These are phyloP conservation scores for Rhabdomys dilectus DNA, from an alignment of 2,113 vertebrate genomes.

Conservation along the genomic window DNA sequence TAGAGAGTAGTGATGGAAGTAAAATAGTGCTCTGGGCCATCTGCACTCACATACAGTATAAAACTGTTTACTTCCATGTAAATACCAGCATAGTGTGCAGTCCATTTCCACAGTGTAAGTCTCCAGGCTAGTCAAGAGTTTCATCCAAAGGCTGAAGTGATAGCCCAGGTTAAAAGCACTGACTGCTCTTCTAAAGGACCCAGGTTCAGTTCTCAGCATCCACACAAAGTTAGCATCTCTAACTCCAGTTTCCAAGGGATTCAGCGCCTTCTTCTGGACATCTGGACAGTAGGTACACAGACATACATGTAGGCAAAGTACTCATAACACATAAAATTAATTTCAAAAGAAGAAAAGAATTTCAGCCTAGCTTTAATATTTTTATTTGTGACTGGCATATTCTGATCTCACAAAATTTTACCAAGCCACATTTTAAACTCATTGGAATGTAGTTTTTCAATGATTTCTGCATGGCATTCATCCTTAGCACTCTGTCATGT, in stretches of 20 bases:
- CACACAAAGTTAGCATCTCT: background rate
- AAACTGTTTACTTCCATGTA: constrained; percentile 29
- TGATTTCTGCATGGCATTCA: background rate
- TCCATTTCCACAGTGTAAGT: background rate
- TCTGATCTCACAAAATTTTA: constrained; percentile 9
- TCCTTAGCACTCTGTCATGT: background rate
- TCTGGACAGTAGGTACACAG: background rate
- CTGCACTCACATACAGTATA: background rate
- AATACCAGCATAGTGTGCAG: background rate
- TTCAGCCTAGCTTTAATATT: background rate
- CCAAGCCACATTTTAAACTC: background rate
- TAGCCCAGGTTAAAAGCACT: background rate
- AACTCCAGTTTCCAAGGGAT: background rate
- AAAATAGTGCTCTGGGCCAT: background rate
- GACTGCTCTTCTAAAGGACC: background rate
- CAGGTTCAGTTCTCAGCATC: background rate
- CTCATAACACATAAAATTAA: background rate
- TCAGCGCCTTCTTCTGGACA: background rate
- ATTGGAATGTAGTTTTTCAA: background rate
- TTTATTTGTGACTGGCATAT: background rate
- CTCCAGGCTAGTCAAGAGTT: background rate
- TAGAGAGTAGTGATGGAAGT: background rate
- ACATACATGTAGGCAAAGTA: background rate
- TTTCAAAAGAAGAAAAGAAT: background rate
- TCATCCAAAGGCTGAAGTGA: background rate